These are phyloP conservation scores for Galagoides demidoff DNA, from an alignment of 2,797 vertebrate genomes.

Conservation along the genomic window DNA sequence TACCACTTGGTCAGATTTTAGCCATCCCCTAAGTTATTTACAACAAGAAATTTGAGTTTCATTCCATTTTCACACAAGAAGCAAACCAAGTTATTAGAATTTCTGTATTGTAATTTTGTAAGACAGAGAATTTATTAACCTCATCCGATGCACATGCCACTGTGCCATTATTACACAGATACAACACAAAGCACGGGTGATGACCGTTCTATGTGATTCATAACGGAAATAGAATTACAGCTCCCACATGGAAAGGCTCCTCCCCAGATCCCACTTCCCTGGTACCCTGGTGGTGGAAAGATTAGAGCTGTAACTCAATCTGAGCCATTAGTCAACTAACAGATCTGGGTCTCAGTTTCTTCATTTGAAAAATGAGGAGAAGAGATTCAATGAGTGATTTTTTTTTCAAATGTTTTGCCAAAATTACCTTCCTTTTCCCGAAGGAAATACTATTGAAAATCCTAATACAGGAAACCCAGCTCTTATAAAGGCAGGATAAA, in stretches of 20 bases:
- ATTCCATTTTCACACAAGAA: background rate
- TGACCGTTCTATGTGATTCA: background rate
- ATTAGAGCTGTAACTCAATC: background rate
- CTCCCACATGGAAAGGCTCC: background rate
- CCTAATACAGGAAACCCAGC: background rate
- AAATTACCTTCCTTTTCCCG: background rate
- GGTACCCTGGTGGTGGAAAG: background rate
- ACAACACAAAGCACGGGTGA: background rate
- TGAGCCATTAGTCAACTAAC: background rate
- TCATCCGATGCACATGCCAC: background rate
- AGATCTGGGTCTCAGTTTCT: background rate
- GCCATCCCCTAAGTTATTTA: slow-evolving; percentile 11
- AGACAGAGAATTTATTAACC: background rate
- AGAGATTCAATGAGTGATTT: background rate
- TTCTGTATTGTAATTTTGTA: background rate
- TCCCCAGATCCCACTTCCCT: background rate
- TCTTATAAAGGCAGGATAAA: background rate
- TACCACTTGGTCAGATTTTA: slow-evolving; percentile 7
- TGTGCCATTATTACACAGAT: background rate
- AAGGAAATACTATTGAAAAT: slow-evolving; percentile 1
- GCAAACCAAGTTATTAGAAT: background rate
- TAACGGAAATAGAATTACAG: background rate
- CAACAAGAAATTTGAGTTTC: background rate
- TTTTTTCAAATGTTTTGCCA: slow-evolving; percentile 33
- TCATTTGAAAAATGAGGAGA: slow-evolving; percentile 55